A percentile compares a stretch with the other conserved stretches of the same genome.
Evolutionary conservation across 2,113 vertebrate species (phyloP).

Genomic region (Callipepla californica): DNA sequence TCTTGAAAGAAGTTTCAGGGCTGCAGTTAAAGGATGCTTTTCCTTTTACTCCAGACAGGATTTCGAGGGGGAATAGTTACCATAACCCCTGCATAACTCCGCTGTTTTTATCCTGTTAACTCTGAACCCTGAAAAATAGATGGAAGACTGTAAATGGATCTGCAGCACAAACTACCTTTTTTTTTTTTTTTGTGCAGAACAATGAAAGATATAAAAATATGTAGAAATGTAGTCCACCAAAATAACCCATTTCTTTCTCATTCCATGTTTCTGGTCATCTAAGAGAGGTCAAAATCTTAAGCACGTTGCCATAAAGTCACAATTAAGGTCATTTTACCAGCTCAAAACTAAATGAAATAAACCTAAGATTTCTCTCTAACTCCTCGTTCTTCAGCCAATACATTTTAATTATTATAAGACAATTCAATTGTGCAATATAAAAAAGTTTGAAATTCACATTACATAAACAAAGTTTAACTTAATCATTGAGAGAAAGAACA

Average conservation of each 20-base stretch:
- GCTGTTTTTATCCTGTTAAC: background rate
- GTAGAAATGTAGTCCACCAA: background rate
- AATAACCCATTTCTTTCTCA: background rate
- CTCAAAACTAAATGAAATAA: background rate
- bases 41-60: background rate
- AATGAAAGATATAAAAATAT: background rate
- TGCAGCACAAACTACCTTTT: background rate
- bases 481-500: background rate
- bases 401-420: background rate
- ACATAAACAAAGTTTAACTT: background rate
- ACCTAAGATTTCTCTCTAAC: background rate
- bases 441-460: background rate
- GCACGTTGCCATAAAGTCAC: background rate
- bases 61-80: background rate
- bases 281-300: background rate
- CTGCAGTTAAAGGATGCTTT: background rate
- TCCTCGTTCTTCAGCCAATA: background rate
- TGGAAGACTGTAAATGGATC: background rate
- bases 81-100: background rate
- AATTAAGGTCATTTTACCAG: background rate
- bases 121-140: background rate
- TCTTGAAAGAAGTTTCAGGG: background rate
- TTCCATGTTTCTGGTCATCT: background rate
- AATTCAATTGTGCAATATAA: background rate
- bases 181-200: background rate